These are phyloP conservation scores for Thalpophila matura DNA, from an alignment of 2,888 invertebrate genomes.

Conservation along the genomic window DNA sequence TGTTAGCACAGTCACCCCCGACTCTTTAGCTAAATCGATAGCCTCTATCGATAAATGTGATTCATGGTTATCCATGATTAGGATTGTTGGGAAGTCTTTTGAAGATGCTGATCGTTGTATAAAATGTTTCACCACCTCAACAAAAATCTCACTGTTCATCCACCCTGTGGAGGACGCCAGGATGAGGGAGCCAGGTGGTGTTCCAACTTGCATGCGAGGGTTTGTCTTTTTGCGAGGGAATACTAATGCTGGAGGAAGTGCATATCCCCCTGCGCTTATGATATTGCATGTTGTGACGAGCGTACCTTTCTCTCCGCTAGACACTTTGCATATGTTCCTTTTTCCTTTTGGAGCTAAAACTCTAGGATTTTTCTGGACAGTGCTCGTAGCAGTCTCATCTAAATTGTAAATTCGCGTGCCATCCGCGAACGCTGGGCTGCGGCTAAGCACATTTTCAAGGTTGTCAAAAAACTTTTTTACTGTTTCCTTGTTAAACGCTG, in stretches of 20 bases:
- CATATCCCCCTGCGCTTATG: background rate
- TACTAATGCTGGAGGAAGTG: background rate
- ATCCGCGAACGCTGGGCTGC: background rate
- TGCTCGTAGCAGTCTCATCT: background rate
- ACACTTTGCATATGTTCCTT: background rate
- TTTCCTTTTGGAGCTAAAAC: background rate
- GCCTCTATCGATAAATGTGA: slow-evolving; percentile 1
- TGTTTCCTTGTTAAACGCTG: too few species aligned
- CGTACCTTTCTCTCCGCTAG: background rate
- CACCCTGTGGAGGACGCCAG: background rate
- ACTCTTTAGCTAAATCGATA: background rate
- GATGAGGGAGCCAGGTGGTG: slow-evolving; percentile 4
- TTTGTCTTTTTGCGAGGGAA: background rate
- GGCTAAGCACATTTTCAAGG: too few species aligned
- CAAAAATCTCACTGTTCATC: background rate
- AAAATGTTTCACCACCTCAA: slow-evolving; percentile 1
- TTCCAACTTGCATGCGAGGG: slow-evolving; percentile 4
- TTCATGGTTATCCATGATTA: slow-evolving; percentile 1
- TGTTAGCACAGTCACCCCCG: background rate
- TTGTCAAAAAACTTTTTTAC: too few species aligned
- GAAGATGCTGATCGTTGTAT: slow-evolving; percentile 1
- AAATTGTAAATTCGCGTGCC: background rate
- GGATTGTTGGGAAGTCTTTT: slow-evolving; percentile 3
- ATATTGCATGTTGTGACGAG: background rate
- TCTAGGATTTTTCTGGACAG: background rate